Percentiles rank a stretch among this genome's conserved stretches.
These are phyloP conservation scores for Cryptocephalus moraei DNA, from an alignment of 2,888 invertebrate genomes.

Conservation along the genomic window DNA sequence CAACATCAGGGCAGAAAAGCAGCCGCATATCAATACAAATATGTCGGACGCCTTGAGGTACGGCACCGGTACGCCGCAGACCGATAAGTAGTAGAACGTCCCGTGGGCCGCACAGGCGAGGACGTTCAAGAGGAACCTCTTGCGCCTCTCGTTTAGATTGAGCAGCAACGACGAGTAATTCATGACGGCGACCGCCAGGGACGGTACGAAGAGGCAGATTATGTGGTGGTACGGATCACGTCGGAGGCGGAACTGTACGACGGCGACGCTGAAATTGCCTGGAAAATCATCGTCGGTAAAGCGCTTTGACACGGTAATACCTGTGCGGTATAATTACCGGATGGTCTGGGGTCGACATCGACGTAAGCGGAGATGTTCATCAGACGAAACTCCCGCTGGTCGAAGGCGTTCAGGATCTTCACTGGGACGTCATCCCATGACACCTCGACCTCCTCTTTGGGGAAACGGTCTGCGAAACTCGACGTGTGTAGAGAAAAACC, in stretches of 20 bases:
- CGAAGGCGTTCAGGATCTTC: slow-evolving; percentile 5
- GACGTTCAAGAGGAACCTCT: slow-evolving; percentile 12
- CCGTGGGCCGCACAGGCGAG: slow-evolving; percentile 8
- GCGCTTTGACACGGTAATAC: too few species aligned
- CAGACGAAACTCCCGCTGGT: slow-evolving; percentile 19
- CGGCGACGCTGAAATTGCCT: slow-evolving; percentile 22
- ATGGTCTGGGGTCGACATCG: slow-evolving; percentile 18
- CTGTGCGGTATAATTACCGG: slow-evolving; percentile 8
- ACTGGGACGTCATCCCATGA: slow-evolving; percentile 18
- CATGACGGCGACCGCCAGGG: slow-evolving; percentile 15
- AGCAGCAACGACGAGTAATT: slow-evolving; percentile 21
- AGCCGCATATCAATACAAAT: slow-evolving; percentile 15
- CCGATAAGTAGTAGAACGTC: slow-evolving; percentile 13
- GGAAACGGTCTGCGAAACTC: slow-evolving; percentile 23
- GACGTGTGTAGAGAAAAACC: neutral
- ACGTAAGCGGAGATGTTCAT: slow-evolving; percentile 15
- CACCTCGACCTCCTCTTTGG: slow-evolving; percentile 22
- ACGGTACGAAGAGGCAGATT: slow-evolving; percentile 18
- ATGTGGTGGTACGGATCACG: slow-evolving; percentile 18
- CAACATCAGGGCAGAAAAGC: slow-evolving; percentile 16
- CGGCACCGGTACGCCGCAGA: slow-evolving; percentile 8
- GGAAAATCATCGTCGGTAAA: slow-evolving; percentile 8
- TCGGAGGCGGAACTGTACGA: slow-evolving; percentile 16
- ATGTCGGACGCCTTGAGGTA: slow-evolving; percentile 21
- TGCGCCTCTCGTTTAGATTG: slow-evolving; percentile 8